A percentile compares a stretch with the other conserved stretches of the same genome.
These are phyloP conservation scores for Matsumyia berberina DNA, from an alignment of 2,888 invertebrate genomes.

Conservation along the genomic window DNA sequence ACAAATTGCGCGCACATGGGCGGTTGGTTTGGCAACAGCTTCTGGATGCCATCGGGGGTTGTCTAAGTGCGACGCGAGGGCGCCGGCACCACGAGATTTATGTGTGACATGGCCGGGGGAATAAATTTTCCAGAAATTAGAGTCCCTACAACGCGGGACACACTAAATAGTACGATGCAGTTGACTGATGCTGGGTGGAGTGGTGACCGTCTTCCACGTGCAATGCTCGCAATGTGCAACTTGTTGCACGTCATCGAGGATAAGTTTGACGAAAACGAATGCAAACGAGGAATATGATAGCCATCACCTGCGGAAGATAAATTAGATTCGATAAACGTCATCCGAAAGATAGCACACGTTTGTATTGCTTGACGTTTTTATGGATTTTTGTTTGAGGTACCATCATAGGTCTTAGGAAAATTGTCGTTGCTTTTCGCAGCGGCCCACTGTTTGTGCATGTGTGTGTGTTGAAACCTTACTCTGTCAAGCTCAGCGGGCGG, in stretches of 20 bases:
- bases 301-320: slow-evolving; percentile 11
- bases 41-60: slow-evolving; percentile 52
- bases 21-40: slow-evolving; percentile 76
- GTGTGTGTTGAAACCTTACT: slow-evolving; percentile 42
- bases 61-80: slow-evolving; percentile 50
- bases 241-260: slow-evolving; percentile 18
- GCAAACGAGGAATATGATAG: slow-evolving; percentile 1
- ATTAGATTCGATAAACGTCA: neutral
- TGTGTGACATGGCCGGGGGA: slow-evolving; percentile 57
- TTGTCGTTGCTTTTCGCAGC: neutral
- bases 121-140: slow-evolving; percentile 64
- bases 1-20: slow-evolving; percentile 83
- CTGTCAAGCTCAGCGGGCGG: slow-evolving; percentile 62
- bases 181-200: slow-evolving; percentile 51
- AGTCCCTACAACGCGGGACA: slow-evolving; percentile 19
- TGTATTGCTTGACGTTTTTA: slow-evolving; percentile 3
- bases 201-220: too few relatives aligned
- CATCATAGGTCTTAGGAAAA: too few relatives aligned
- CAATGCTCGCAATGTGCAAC: slow-evolving; percentile 56
- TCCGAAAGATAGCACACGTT: neutral
- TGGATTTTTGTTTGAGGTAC: slow-evolving; percentile 7
- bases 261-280: slow-evolving; percentile 29
- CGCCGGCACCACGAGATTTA: slow-evolving; percentile 54
- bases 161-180: slow-evolving; percentile 54
- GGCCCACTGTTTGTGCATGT: too few relatives aligned